These are phyloP conservation scores for Anoplolepis gracilipes DNA, from an alignment of 1,140 invertebrate species.

Conservation along the genomic window DNA sequence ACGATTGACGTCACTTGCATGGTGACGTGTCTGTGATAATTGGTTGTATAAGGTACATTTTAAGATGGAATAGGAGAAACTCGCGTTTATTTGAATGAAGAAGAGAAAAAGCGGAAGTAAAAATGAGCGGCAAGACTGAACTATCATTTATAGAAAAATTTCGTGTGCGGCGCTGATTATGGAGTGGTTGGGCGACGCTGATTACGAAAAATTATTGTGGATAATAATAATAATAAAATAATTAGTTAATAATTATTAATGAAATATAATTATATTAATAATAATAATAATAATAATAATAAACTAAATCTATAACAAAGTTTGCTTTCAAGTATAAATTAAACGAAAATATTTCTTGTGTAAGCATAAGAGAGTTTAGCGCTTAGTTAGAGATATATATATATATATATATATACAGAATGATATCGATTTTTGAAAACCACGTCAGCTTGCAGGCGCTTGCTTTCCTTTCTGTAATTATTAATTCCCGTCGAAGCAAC, in stretches of 20 bases:
- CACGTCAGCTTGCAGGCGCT: constrained; percentile 77
- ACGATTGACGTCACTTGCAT: background rate
- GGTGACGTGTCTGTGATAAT: constrained; percentile 18
- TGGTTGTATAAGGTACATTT: background rate
- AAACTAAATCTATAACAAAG: constrained; percentile 79
- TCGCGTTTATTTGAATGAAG: constrained; percentile 34
- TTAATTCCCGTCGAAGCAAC: constrained; percentile 22
- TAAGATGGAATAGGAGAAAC: constrained; percentile 16
- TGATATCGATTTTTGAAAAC: constrained; percentile 80
- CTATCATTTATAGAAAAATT: background rate
- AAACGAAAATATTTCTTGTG: constrained; percentile 79
- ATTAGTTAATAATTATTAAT: constrained; percentile 75
- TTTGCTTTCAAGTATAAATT: constrained; percentile 80
- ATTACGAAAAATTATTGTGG: constrained; percentile 20
- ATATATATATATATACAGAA: constrained; percentile 82
- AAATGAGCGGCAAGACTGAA: constrained; percentile 15
- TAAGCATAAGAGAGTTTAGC: constrained; percentile 68
- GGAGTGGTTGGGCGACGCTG: constrained; percentile 26
- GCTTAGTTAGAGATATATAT: too few species aligned
- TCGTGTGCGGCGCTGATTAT: constrained; percentile 5
- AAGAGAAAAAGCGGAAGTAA: background rate
- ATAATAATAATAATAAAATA: constrained; percentile 64
- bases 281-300: constrained; percentile 75
- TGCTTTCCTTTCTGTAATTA: constrained; percentile 58
- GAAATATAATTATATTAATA: constrained; percentile 72